A percentile compares a stretch with the other conserved stretches of the same genome.
Conservation (phyloP, 2,888 invertebrate genomes). For the Gastrophysa polygoni region DNA sequence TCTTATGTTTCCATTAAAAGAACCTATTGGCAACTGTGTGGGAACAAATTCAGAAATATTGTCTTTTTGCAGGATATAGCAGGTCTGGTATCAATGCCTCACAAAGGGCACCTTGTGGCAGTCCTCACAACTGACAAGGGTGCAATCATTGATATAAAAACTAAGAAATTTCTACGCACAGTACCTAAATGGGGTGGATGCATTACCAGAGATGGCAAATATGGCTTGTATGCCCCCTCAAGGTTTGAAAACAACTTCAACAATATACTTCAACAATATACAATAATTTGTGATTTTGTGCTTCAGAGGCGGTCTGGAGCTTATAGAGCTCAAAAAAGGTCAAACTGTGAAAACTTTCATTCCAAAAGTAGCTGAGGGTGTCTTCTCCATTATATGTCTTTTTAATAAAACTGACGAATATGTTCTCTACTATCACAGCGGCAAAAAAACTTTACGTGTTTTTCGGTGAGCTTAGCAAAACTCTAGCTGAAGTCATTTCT, state of each 20-base stretch:
- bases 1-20: no score
- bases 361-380: slow-evolving; percentile 94
- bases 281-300: slow-evolving; percentile 1
- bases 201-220: slow-evolving; percentile 85
- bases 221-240: slow-evolving; percentile 90
- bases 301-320: slow-evolving; percentile 87
- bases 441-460: slow-evolving; percentile 89
- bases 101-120: slow-evolving; percentile 84
- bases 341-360: slow-evolving; percentile 88
- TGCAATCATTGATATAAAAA: slow-evolving; percentile 86
- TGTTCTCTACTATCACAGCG: slow-evolving; percentile 96
- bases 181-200: slow-evolving; percentile 93
- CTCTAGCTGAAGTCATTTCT: no score
- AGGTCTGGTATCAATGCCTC: slow-evolving; percentile 79
- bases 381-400: slow-evolving; percentile 93
- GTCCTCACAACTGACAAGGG: slow-evolving; percentile 90
- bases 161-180: slow-evolving; percentile 84
- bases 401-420: slow-evolving; percentile 95
- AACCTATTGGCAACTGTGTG: no score
- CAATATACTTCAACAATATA: background rate
- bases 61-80: slow-evolving; percentile 69
- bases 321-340: slow-evolving; percentile 90
- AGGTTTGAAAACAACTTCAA: slow-evolving; percentile 57
- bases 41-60: no score
- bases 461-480: slow-evolving; percentile 85